Evolutionary conservation across 2,888 invertebrate genomes (phyloP), one percentile per base, ranked within the genome.

Genomic region (Coelinius sp.): DNA sequence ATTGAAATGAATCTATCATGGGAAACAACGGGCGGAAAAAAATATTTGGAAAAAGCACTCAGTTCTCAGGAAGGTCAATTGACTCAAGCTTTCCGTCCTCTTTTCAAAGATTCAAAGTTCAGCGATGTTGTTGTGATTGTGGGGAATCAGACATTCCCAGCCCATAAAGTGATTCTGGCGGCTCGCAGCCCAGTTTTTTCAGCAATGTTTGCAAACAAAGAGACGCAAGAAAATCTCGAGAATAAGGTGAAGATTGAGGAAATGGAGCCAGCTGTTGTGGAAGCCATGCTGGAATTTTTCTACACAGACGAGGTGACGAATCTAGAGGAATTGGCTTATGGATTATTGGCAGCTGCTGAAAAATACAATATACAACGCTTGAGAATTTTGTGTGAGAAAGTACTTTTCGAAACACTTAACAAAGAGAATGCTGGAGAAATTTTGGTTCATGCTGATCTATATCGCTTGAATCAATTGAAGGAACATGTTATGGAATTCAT

Each of bases 181-280:
- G 62, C 46, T 5, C 67, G 62, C 6, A 44, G 67, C 35, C 14
- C 62, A 0, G 71, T 71, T 14, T 71, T 71, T 24, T 67, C 46
- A 20, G 22, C 59, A 20, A 67, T 62, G 52, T 49, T 71, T 20
- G 24, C 22, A 2, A 4, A 10, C 8, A 10, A 59, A 12, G 22
- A 44, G n/a, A 31, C 27, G 46, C 27, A 0, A 46, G 59, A 59
- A 2, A 31, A 14, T 14, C 20, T 17, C 8, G 22, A 14, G 7
- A 27, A 44, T 56, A 12, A 44, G 5, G 14, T 67, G 24, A 41
- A 22, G 3, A 46, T 71, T n/a, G 8, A 20, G 1, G 59, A 38
- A 12, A 24, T 63, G 10, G 14, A 46, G 7, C 22, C 49, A 8
- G 31, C 44, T 31, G 22, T 62, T 12, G 24, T 67, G 10, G 8